These are phyloP conservation scores for Leptura quadrifasciata DNA, from an alignment of 2,888 invertebrate genomes.

Conservation along the genomic window DNA sequence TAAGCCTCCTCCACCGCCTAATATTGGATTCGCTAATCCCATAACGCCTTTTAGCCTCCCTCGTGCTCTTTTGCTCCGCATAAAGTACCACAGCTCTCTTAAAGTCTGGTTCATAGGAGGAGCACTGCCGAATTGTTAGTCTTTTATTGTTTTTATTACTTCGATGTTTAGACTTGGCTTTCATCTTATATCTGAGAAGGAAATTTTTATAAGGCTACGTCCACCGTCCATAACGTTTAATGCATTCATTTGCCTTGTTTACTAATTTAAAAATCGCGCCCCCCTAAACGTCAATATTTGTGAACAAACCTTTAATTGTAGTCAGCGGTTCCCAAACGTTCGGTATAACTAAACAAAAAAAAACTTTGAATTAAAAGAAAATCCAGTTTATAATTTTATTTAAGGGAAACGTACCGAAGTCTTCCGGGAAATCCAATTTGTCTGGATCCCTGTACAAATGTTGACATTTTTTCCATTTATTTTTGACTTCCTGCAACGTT, in stretches of 20 bases:
- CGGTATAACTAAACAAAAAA: constrained; percentile 45
- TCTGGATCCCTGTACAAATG: constrained; percentile 57
- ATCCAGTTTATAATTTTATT: neutral
- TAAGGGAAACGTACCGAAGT: constrained; percentile 58
- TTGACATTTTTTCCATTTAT: constrained; percentile 68
- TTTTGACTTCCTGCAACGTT: constrained; percentile 67
- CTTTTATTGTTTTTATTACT: constrained; percentile 38
- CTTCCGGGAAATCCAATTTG: constrained; percentile 46
- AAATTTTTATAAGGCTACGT: constrained; percentile 24
- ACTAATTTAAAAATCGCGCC: constrained; percentile 48
- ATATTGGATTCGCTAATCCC: constrained; percentile 68
- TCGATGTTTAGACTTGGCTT: constrained; percentile 36
- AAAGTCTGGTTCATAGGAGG: constrained; percentile 63
- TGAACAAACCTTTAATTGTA: constrained; percentile 52
- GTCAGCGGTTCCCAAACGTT: constrained; percentile 47
- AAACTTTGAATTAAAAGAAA: constrained; percentile 29
- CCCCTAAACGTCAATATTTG: constrained; percentile 45
- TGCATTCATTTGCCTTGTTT: constrained; percentile 45
- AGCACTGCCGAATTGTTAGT: constrained; percentile 42
- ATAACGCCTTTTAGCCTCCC: constrained; percentile 65
- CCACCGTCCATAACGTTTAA: constrained; percentile 31
- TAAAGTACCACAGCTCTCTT: constrained; percentile 67
- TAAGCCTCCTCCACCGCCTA: constrained; percentile 66
- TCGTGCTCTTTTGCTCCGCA: constrained; percentile 66
- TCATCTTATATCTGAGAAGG: constrained; percentile 19